These are phyloP conservation scores for Dendrolimus punctatus DNA, from an alignment of 1,140 invertebrate genomes.

Conservation along the genomic window DNA sequence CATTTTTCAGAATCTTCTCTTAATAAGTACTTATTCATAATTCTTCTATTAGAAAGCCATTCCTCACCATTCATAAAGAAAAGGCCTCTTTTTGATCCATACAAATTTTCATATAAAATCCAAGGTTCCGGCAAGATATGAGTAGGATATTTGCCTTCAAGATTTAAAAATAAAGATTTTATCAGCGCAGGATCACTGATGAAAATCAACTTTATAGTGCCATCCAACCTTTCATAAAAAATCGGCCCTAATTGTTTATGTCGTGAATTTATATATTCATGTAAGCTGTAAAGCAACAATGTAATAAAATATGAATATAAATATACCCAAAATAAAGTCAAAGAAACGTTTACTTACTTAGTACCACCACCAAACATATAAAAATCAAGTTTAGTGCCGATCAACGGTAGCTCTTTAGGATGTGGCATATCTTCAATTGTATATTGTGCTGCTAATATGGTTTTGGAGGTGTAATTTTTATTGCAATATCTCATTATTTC, in stretches of 20 bases:
- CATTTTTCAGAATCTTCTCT: constrained; percentile 63
- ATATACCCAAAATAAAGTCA: background rate
- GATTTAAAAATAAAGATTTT: constrained; percentile 77
- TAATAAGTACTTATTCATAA: constrained; percentile 83
- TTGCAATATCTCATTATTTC: background rate
- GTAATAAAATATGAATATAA: background rate
- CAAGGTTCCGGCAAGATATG: constrained; percentile 89
- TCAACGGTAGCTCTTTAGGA: constrained; percentile 36
- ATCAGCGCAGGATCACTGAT: constrained; percentile 80
- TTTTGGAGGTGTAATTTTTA: background rate
- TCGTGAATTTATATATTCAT: constrained; percentile 81
- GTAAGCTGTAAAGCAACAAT: constrained; percentile 30
- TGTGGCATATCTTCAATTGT: constrained; percentile 37
- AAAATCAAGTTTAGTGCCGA: constrained; percentile 49
- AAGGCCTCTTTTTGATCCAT: constrained; percentile 81
- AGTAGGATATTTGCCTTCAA: constrained; percentile 83
- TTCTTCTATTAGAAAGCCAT: constrained; percentile 80
- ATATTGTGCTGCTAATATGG: too few species aligned
- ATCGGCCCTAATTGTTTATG: constrained; percentile 84
- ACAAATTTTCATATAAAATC: constrained; percentile 83
- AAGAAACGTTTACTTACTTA: constrained; percentile 29
- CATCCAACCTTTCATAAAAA: constrained; percentile 81
- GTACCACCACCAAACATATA: constrained; percentile 37
- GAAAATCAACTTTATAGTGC: constrained; percentile 77
- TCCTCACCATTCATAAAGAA: constrained; percentile 91